These are phyloP conservation scores for Chelon labrosus DNA, from an alignment of 2,797 vertebrate species.

Conservation along the genomic window DNA sequence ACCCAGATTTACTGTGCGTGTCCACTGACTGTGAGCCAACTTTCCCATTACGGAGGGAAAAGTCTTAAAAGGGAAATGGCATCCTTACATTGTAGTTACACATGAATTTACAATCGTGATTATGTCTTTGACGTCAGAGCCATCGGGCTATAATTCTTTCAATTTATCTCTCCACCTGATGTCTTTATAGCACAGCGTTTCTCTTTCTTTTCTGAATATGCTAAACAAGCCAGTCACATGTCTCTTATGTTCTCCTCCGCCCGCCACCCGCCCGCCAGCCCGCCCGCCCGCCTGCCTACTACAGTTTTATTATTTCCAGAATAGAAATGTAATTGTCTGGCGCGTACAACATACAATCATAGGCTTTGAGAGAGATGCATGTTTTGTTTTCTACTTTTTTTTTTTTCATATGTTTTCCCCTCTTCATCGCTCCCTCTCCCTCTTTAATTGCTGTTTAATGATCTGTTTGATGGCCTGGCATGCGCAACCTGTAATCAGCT, in stretches of 20 bases:
- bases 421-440: constrained; percentile 46
- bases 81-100: constrained; percentile 27
- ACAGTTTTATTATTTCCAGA: constrained; percentile 59
- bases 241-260: constrained; percentile 17
- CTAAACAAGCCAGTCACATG: constrained; percentile 14
- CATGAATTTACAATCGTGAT: constrained; percentile 30
- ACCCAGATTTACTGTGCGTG: not conserved
- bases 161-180: not conserved
- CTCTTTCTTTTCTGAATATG: not conserved
- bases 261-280: no score
- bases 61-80: constrained; percentile 4
- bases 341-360: constrained; percentile 58
- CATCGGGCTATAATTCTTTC: constrained; percentile 20
- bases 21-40: constrained; percentile 26
- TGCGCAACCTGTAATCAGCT: constrained; percentile 62
- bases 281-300: constrained; percentile 12
- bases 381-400: constrained; percentile 60
- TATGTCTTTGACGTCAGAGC: constrained; percentile 11
- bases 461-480: constrained; percentile 67
- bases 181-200: constrained; percentile 4
- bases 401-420: constrained; percentile 58
- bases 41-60: constrained; percentile 34
- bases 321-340: constrained; percentile 59
- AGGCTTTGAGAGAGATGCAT: constrained; percentile 42
- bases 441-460: constrained; percentile 75